Evolutionary conservation across 2,888 invertebrate genomes (phyloP).

Genomic region (Carcina quercana): DNA sequence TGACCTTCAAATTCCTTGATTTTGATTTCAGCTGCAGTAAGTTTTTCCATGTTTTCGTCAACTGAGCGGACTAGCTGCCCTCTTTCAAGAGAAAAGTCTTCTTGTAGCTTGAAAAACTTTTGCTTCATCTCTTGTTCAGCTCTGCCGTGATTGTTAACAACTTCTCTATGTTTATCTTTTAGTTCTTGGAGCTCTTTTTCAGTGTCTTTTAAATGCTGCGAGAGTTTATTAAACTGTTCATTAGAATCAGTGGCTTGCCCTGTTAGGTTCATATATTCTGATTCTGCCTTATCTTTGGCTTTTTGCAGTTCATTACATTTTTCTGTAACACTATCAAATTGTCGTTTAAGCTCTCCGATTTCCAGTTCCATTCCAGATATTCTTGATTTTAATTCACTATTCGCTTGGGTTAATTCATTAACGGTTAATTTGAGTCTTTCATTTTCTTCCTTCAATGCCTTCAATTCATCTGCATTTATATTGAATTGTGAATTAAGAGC

Average conservation of each 20-base stretch:
- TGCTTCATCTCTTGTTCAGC: conserved; percentile 65
- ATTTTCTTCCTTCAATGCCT: conserved; percentile 57
- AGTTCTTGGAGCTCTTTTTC: conserved; percentile 72
- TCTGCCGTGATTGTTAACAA: conserved; percentile 53
- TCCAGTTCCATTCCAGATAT: conserved; percentile 66
- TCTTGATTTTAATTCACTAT: conserved; percentile 50
- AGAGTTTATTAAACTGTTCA: conserved; percentile 71
- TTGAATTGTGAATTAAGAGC: conserved; percentile 61
- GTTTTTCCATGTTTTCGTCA: conserved; percentile 48
- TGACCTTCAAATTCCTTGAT: conserved; percentile 45
- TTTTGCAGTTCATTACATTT: conserved; percentile 72
- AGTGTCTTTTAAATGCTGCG: conserved; percentile 70
- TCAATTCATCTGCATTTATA: conserved; percentile 54
- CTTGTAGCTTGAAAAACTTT: conserved; percentile 57
- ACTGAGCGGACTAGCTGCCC: conserved; percentile 45
- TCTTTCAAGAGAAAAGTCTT: conserved; percentile 53
- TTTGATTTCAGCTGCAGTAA: conserved; percentile 47
- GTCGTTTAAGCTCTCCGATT: conserved; percentile 74
- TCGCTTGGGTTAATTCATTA: conserved; percentile 50
- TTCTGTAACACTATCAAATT: conserved; percentile 68
- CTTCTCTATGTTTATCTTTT: conserved; percentile 61
- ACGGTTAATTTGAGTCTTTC: conserved; percentile 53
- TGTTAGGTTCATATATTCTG: conserved; percentile 74
- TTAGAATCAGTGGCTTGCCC: conserved; percentile 76
- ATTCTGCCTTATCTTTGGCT: conserved; percentile 74